Percentiles rank a stretch among this genome's conserved stretches.
These are phyloP conservation scores for Eurytoma adleriae DNA, from an alignment of 2,888 invertebrate genomes.

Conservation along the genomic window DNA sequence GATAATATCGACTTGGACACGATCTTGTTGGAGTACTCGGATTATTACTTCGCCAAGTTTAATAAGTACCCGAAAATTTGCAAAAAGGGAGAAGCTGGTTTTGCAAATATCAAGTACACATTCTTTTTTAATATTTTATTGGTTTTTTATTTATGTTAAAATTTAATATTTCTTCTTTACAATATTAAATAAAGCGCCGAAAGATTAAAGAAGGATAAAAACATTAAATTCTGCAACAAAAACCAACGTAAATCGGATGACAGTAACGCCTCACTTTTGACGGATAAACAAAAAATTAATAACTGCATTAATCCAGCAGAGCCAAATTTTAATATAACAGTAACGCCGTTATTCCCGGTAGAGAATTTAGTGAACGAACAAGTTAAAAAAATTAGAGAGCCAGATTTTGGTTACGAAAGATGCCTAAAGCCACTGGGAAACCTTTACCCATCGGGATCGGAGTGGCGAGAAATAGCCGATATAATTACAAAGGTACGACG, in stretches of 20 bases:
- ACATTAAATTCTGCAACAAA: conserved; percentile 6
- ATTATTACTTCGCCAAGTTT: conserved; percentile 90
- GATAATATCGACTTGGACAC: conserved; percentile 95
- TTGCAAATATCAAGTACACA: conserved; percentile 30
- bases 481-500: conserved; percentile 80
- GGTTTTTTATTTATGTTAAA: not conserved
- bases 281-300: conserved; percentile 41
- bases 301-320: conserved; percentile 47
- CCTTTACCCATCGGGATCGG: conserved; percentile 74
- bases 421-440: conserved; percentile 69
- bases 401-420: conserved; percentile 60
- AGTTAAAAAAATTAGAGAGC: conserved; percentile 32
- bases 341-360: conserved; percentile 62
- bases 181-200: not conserved
- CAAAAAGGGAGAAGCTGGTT: conserved; percentile 77
- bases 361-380: conserved; percentile 54
- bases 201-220: conserved; percentile 41
- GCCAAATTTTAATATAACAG: conserved; percentile 62
- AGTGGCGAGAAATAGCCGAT: conserved; percentile 83
- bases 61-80: conserved; percentile 91
- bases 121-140: conserved; percentile 7
- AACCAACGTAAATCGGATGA: conserved; percentile 57
- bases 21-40: conserved; percentile 92
- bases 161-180: conserved; percentile 4
- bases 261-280: conserved; percentile 54